Percentiles rank a stretch among this genome's conserved stretches.
These are phyloP conservation scores for Metopolophium dirhodum DNA, from an alignment of 1,140 invertebrate species.

Conservation along the genomic window DNA sequence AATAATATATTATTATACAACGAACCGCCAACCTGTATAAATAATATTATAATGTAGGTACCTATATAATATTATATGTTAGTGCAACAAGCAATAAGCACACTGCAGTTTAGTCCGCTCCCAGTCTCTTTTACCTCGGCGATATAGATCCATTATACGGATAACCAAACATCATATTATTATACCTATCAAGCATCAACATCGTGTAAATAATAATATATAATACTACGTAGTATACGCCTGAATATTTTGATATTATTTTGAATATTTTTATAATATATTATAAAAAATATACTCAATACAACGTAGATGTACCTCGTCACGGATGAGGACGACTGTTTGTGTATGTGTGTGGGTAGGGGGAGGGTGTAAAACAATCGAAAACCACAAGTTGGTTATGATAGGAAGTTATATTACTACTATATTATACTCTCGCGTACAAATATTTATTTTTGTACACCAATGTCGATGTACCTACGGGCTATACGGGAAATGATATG, in stretches of 20 bases:
- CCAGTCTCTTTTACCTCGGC: background rate
- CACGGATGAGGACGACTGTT: background rate
- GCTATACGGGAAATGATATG: background rate
- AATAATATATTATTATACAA: background rate
- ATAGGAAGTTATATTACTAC: background rate
- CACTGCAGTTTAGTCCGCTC: background rate
- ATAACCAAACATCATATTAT: background rate
- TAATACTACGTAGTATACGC: background rate
- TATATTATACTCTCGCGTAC: background rate
- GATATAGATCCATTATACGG: background rate
- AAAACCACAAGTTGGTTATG: background rate
- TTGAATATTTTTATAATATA: background rate
- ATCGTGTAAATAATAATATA: background rate
- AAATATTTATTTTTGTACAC: background rate
- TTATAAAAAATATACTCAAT: background rate
- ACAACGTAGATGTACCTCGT: background rate
- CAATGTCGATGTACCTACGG: background rate
- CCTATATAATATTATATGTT: background rate
- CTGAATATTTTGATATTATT: too few relatives aligned
- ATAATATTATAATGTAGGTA: too few relatives aligned
- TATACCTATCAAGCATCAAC: too few relatives aligned
- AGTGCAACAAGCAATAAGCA: background rate
- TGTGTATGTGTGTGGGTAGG: too few relatives aligned
- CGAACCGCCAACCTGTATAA: background rate
- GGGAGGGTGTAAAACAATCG: background rate